Conservation (phyloP, 2,797 vertebrate species). For the Botia almorhae region DNA sequence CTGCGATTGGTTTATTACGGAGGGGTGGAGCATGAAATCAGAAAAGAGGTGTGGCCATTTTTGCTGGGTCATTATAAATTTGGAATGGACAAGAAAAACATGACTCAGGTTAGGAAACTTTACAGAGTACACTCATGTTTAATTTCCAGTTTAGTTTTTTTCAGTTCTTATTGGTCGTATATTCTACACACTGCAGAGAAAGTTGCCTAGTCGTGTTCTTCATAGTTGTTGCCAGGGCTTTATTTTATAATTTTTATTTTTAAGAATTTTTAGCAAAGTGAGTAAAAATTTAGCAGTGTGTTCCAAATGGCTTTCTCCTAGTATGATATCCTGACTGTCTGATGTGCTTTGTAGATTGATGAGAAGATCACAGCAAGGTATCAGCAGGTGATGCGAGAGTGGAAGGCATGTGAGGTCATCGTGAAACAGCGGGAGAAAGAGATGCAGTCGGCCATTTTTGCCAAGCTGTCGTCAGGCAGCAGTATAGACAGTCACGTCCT, state of each 20-base stretch:
- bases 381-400: constrained; percentile 92
- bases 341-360: constrained; percentile 78
- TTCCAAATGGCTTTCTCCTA: background rate
- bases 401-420: constrained; percentile 92
- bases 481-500: constrained; percentile 97
- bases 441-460: constrained; percentile 87
- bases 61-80: constrained; percentile 97
- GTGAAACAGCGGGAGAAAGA: constrained; percentile 94
- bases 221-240: background rate
- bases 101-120: constrained; percentile 81
- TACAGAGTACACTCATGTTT: no score
- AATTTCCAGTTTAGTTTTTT: background rate
- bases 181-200: no score
- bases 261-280: no score
- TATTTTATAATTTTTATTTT: background rate
- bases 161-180: background rate
- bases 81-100: constrained; percentile 94
- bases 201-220: background rate
- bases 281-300: background rate
- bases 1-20: constrained; percentile 92
- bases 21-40: constrained; percentile 92
- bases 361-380: constrained; percentile 86
- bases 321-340: background rate
- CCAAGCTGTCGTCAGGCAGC: constrained; percentile 94
- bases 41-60: constrained; percentile 97